Base-by-base conservation (phyloP, 2,113 vertebrate species). In the Rhynchomys soricoides region DNA sequence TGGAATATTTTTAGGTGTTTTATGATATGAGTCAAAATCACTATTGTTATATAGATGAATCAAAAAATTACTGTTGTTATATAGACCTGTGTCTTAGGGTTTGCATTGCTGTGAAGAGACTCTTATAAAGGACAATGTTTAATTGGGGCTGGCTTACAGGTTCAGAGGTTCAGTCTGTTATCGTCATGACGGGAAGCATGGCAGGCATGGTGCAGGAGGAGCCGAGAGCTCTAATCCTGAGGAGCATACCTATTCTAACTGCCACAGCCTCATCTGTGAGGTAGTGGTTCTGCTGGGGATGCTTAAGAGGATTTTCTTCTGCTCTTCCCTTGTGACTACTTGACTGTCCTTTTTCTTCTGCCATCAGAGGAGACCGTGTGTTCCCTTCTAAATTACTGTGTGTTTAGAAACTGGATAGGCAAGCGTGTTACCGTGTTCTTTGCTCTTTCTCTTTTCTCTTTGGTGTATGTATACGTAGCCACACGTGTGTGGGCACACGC, bases 381-480 rank as follows among this genome's bases (percentile, higher is more conserved):
- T 22, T 62, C n/a, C 48, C 62, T 96, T 87, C 43, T 94, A 88
- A 97, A 75, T 94, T 73, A 62, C 52, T 55, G 6, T 92, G 55
- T 11, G 68, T n/a, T 85, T 92, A 21, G 70, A 96, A 95, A 92
- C 34, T 57, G 48, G 75, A 94, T 93, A 78, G 86, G 66, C 43
- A 85, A 79, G 4, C 11, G 75, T 90, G 4, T 89, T 86, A 48
- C 57, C 21, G 1, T 31, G 15, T 50, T 34, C 1, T 50, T 48
- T 43, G 9, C 55, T 81, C 50, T 24, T 79, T 21, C 45, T 77
- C 19, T 34, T 55, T 37, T 11, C 50, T 52, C 31, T 52, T 81
- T 45, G 43, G 16, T 37, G 43, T 75, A 5, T 78, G 48, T 6
- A 9, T 37, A 7, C 31, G 7, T 62, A 62, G 22, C 59, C 22